These are phyloP conservation scores for Trematomus bernacchii DNA, from an alignment of 2,797 vertebrate species.

Conservation along the genomic window DNA sequence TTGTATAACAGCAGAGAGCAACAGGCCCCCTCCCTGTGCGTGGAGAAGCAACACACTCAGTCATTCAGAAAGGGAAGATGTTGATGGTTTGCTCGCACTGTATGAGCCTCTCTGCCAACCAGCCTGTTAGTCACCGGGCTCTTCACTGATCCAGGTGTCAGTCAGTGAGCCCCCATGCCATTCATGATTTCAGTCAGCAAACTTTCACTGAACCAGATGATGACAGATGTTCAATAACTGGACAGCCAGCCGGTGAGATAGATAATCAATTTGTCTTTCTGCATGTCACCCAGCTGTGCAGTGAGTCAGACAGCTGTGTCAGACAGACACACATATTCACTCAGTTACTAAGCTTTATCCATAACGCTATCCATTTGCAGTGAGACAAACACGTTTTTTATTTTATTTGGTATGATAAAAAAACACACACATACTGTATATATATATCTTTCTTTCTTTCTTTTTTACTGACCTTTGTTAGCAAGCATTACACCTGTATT, in stretches of 20 bases:
- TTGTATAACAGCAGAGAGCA: conserved; percentile 80
- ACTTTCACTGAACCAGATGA: conserved; percentile 15
- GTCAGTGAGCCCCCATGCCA: background rate
- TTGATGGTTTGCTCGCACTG: background rate
- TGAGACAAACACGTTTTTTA: too few relatives aligned
- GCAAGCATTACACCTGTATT: background rate
- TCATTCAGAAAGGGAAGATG: conserved; percentile 20
- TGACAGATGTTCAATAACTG: conserved; percentile 53
- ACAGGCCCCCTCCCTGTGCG: conserved; percentile 58
- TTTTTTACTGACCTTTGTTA: background rate
- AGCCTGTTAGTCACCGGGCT: background rate
- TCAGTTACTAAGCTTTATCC: background rate
- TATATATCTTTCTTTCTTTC: too few relatives aligned
- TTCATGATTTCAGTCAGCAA: conserved; percentile 14
- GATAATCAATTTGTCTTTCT: conserved; percentile 58
- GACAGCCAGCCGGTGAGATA: conserved; percentile 45
- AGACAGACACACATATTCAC: conserved; percentile 14
- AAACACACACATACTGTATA: too few relatives aligned
- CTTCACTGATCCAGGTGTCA: background rate
- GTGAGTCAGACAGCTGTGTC: conserved; percentile 57
- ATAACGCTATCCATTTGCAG: background rate
- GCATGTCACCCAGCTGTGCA: conserved; percentile 61
- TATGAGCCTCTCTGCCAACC: background rate
- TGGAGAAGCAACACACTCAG: conserved; percentile 47
- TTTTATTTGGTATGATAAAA: too few relatives aligned